Evolutionary conservation across 92 coral and sea anemone genomes (phyloP).

Genomic region (Metridium senile): DNA sequence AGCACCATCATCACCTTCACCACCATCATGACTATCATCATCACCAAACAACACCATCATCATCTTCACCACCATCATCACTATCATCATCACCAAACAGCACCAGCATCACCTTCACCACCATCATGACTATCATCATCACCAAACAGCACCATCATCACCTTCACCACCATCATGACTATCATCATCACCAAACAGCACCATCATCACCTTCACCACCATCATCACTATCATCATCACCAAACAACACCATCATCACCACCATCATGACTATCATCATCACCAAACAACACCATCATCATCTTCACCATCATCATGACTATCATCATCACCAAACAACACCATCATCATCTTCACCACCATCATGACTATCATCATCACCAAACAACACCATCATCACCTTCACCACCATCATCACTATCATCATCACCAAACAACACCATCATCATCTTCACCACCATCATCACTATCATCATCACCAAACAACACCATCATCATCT

Average conservation of each 20-base stretch:
- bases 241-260: no score
- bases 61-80: neutral
- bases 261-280: no score
- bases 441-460: no score
- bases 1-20: neutral
- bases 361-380: neutral
- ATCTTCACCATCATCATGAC: no score
- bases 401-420: neutral
- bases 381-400: no score
- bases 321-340: no score
- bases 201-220: no score
- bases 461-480: no score
- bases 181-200: neutral
- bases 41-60: neutral
- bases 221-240: no score
- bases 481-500: neutral
- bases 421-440: neutral
- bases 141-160: no score
- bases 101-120: neutral
- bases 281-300: no score
- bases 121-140: neutral
- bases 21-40: neutral
- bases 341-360: neutral
- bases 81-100: neutral
- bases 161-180: no score